Evolutionary conservation across 2,113 vertebrate genomes (phyloP), one percentile per base, ranked within the genome.

Genomic region (Brachyhypopomus gauderio): DNA sequence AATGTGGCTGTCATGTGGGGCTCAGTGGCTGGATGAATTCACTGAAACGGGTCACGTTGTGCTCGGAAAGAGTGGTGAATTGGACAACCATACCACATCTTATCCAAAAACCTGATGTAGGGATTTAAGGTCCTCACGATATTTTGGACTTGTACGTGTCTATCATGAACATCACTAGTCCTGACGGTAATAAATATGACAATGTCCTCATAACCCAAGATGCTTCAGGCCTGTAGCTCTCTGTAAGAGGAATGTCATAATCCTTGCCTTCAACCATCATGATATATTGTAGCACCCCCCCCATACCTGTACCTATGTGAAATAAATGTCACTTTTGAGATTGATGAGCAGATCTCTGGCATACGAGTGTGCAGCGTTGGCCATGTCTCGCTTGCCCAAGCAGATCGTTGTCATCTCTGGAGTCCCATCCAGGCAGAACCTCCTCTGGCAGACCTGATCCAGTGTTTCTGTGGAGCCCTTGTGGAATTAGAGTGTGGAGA

Each of bases 311-410:
- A 25, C 34, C 38, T 2, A 3, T 11, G 5, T 27, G 74, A 0
- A 58, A 4, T 36, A 23, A 25, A 45, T 25, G 45, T 64, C 45
- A 19, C 16, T 36, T 20, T 48, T 27, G 59, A 11, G 23, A 7
- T 78, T 73, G 59, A 59, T 38, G 25, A 66, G 67, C n/a, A 38
- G 30, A 25, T 66, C 81, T 72, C 41, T 52, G 75, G 71, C 30
- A 5, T 56, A 34, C 11, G 41, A 72, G 60, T 69, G 60, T 55
- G 9, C 20, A 25, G 17, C 3, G 36, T 38, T 56, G 55, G 36
- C 70, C 0, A n/a, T 75, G 74, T 62, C 74, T 17, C 7, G 73
- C n/a, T 63, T 22, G n/a, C 41, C 74, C 58, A 4, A 63, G 74
- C 38, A 22, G n/a, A 25, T 23, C 12, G n/a, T 75, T 36, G 60